phyloP scores from a whole-genome alignment of 2,797 vertebrate species.

The Siniperca undulata region DNA sequence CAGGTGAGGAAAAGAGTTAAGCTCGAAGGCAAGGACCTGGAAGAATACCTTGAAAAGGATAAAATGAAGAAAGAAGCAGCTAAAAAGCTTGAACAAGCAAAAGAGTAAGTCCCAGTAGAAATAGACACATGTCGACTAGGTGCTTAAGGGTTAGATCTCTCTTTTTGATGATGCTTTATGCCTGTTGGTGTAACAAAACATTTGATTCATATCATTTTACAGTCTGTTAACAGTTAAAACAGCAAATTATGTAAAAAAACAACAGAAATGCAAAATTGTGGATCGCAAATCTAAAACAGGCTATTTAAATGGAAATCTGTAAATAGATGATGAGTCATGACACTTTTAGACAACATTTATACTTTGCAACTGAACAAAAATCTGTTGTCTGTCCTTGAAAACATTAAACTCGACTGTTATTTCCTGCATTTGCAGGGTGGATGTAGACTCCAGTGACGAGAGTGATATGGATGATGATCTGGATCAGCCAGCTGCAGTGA shows the following conservation, averaged over 20 bases:
- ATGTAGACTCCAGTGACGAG: constrained; percentile 98
- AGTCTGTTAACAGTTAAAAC: constrained; percentile 17
- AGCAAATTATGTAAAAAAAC: constrained; percentile 27
- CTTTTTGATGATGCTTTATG: neutral
- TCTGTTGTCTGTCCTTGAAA: neutral
- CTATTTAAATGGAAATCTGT: constrained; percentile 37
- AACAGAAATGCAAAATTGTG: constrained; percentile 39
- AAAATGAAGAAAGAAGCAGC: constrained; percentile 97
- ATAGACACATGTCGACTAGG: neutral
- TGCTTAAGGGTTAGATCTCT: neutral
- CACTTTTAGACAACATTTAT: constrained; percentile 6
- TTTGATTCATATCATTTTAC: constrained; percentile 1
- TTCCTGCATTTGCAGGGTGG: constrained; percentile 85
- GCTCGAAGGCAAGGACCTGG: constrained; percentile 96
- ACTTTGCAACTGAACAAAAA: constrained; percentile 6
- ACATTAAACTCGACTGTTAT: neutral
- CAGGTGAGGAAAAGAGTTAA: constrained; percentile 96
- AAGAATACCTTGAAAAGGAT: constrained; percentile 96
- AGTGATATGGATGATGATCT: constrained; percentile 96
- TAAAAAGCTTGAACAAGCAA: constrained; percentile 97
- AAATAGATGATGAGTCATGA: constrained; percentile 40
- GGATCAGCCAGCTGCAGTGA: constrained; percentile 91
- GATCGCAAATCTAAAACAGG: constrained; percentile 11
- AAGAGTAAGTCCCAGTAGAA: constrained; percentile 90
- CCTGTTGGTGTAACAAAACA: constrained; percentile 3